Conservation (phyloP, 2,797 vertebrate genomes). For the Harpagifer antarcticus region DNA sequence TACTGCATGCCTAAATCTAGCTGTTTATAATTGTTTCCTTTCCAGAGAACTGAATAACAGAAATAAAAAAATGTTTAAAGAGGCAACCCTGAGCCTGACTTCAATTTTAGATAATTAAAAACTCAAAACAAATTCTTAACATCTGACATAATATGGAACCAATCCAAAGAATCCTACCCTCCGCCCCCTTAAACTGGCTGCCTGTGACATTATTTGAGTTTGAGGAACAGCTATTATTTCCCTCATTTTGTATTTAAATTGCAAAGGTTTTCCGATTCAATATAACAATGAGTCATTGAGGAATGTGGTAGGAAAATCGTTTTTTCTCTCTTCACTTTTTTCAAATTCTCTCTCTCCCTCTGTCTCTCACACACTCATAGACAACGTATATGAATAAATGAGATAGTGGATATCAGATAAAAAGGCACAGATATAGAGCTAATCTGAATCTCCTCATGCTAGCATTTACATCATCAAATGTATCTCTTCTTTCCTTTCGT, state of each 20-base stretch:
- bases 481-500: neutral
- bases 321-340: slow-evolving; percentile 1
- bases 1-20: too few relatives aligned
- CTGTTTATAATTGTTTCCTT: too few relatives aligned
- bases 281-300: slow-evolving; percentile 47
- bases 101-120: slow-evolving; percentile 58
- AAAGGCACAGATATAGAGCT: neutral
- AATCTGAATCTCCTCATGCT: slow-evolving; percentile 15
- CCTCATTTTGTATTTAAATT: slow-evolving; percentile 28
- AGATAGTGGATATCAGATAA: slow-evolving; percentile 19
- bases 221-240: slow-evolving; percentile 4
- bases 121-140: slow-evolving; percentile 44
- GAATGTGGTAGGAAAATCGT: slow-evolving; percentile 37
- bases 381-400: slow-evolving; percentile 11
- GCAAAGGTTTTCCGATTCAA: slow-evolving; percentile 37
- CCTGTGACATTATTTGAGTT: slow-evolving; percentile 2
- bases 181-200: neutral
- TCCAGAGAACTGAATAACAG: neutral
- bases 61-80: slow-evolving; percentile 12
- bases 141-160: slow-evolving; percentile 43
- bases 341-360: slow-evolving; percentile 2
- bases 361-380: neutral
- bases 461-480: slow-evolving; percentile 1
- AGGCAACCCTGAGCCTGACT: slow-evolving; percentile 46
- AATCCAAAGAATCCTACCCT: slow-evolving; percentile 33